phyloP scores from a whole-genome alignment of 30 jellyfish, hydroid and myxozoan species.

The Turritopsis dohrnii region DNA sequence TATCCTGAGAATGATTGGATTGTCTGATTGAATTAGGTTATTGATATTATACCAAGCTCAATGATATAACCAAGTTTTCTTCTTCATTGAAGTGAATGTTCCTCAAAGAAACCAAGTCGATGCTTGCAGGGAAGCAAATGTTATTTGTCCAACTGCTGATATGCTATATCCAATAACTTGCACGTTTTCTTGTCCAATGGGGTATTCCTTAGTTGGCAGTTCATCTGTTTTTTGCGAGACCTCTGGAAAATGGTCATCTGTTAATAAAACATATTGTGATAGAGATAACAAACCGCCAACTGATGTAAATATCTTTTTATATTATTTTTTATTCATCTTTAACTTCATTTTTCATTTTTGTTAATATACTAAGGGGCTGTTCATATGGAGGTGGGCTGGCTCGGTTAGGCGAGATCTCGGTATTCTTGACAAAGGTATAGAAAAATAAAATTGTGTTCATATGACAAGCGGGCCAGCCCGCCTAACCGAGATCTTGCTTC shows the following conservation, averaged over 20 bases:
- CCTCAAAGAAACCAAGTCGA: constrained; percentile 18
- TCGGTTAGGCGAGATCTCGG: too few species aligned
- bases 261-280: constrained; percentile 45
- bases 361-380: too few species aligned
- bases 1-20: too few species aligned
- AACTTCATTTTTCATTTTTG: too few species aligned
- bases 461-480: too few species aligned
- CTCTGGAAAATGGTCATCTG: constrained; percentile 68
- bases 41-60: too few species aligned
- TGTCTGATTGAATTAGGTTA: too few species aligned
- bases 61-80: background rate
- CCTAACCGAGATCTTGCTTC: too few species aligned
- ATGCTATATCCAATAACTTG: constrained; percentile 52
- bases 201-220: constrained; percentile 53
- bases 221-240: constrained; percentile 60
- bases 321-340: too few species aligned
- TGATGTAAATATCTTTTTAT: constrained; percentile 37
- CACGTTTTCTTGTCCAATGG: constrained; percentile 53
- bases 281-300: constrained; percentile 79
- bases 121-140: constrained; percentile 57
- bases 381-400: too few species aligned
- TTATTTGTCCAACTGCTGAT: constrained; percentile 47
- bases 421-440: too few species aligned
- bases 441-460: too few species aligned
- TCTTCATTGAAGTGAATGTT: background rate